These are phyloP conservation scores for Drosophila nigricruria DNA, from an alignment of 2,888 invertebrate species.

Conservation along the genomic window DNA sequence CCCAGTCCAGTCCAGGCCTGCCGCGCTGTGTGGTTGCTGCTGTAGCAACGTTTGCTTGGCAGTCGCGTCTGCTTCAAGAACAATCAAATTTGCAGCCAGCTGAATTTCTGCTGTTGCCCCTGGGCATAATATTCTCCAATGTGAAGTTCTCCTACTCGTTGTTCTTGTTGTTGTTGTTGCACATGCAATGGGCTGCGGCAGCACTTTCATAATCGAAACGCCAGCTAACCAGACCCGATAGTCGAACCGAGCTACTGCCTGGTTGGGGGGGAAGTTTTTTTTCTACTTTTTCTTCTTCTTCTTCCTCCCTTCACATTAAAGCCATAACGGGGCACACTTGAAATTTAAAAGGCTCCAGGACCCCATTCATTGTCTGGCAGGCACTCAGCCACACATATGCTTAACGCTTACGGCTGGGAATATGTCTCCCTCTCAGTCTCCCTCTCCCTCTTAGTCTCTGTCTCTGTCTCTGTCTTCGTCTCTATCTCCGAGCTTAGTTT, in stretches of 20 bases:
- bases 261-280: background rate
- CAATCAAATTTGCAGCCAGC: slow-evolving; percentile 79
- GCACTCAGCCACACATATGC: slow-evolving; percentile 71
- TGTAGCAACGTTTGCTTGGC: slow-evolving; percentile 25
- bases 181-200: slow-evolving; percentile 55
- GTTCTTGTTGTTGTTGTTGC: slow-evolving; percentile 29
- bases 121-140: slow-evolving; percentile 57
- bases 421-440: slow-evolving; percentile 37
- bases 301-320: slow-evolving; percentile 36
- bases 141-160: slow-evolving; percentile 2
- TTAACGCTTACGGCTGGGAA: slow-evolving; percentile 67
- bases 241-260: slow-evolving; percentile 30
- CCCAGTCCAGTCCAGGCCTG: background rate
- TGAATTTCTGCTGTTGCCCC: slow-evolving; percentile 58
- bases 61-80: slow-evolving; percentile 57
- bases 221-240: slow-evolving; percentile 54
- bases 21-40: slow-evolving; percentile 14
- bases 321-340: slow-evolving; percentile 47
- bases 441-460: background rate
- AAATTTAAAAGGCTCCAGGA: slow-evolving; percentile 48
- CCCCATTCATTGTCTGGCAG: slow-evolving; percentile 60
- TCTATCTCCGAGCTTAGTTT: slow-evolving; percentile 44
- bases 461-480: background rate
- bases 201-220: slow-evolving; percentile 79
- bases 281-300: too few relatives aligned